Evolutionary conservation across 1,140 invertebrate genomes (phyloP).

Genomic region (Monochamus saltuarius): DNA sequence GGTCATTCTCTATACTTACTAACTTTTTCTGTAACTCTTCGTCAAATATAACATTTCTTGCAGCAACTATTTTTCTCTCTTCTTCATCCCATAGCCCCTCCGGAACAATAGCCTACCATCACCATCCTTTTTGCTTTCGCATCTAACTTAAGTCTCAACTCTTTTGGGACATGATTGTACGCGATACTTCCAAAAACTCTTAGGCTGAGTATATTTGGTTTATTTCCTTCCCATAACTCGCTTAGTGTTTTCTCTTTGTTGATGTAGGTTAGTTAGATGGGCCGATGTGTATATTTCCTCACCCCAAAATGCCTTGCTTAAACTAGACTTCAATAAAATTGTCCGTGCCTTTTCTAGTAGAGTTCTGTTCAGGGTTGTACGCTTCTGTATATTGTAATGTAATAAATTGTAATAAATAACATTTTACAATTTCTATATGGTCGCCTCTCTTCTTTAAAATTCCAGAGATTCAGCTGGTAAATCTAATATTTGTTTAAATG

Average conservation of each 20-base stretch:
- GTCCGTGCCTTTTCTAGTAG: slow-evolving; percentile 14
- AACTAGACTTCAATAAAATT: slow-evolving; percentile 4
- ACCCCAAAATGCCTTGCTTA: slow-evolving; percentile 12
- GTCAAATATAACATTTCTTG: too few species aligned
- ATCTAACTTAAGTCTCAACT: not conserved
- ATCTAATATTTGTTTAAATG: too few species aligned
- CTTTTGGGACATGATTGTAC: not conserved
- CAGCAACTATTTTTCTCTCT: not conserved
- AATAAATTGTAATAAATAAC: too few species aligned
- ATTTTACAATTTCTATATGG: too few species aligned
- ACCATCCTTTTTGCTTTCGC: not conserved
- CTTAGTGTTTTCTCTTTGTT: not conserved
- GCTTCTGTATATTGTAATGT: too few species aligned
- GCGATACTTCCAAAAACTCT: not conserved
- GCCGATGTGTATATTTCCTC: slow-evolving; percentile 5
- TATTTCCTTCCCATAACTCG: slow-evolving; percentile 1
- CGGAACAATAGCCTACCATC: not conserved
- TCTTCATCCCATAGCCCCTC: not conserved
- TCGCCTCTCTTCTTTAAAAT: too few species aligned
- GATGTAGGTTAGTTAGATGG: not conserved
- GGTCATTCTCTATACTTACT: slow-evolving; percentile 26
- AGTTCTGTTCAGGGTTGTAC: slow-evolving; percentile 10
- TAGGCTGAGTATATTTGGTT: not conserved
- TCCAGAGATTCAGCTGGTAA: too few species aligned
- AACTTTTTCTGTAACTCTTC: too few species aligned